Base-by-base conservation (phyloP, 2,113 vertebrate species). In the Melanostigma gelatinosum region DNA sequence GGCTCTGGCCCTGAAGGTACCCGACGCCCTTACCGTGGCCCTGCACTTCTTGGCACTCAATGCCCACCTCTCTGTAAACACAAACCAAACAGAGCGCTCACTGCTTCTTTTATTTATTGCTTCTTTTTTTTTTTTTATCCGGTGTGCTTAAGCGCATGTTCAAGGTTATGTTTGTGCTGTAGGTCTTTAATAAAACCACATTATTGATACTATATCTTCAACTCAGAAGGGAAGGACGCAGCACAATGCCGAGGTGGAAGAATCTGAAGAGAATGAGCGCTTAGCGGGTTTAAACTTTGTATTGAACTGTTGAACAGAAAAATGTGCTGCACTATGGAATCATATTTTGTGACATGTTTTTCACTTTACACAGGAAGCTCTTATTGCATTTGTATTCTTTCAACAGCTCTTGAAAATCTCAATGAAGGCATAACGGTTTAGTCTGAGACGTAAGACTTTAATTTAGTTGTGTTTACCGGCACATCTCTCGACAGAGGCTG, bases 401-500 rank as follows among this genome's bases (percentile, higher is more conserved):
- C 22, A 36, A 22, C 29, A 36, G 3, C 29, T 29, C 29, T 29
- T 29, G 29, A 29, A 29, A 29, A 29, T 29, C 29, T 29, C 29
- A 29, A 29, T 42, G 40, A 42, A 18, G 48, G 18, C 18, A 6
- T 7, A 4, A 12, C 42, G 20, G 44, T 38, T 0, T 40, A 18
- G 34, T 27, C 34, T 38, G 3, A 44, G 2, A 20, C 54, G 9
- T 12, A 2, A 46, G 44, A 48, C 4, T 29, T 29, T 29, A 29
- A 29, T 29, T 29, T 29, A 29, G 29, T 29, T 29, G 22, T 20
- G 24, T 79, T 87, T 88, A 95, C 95, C 95, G 95, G 96, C 96
- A 96, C 95, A 96, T 96, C 80, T 96, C 91, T 13, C 64, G 79
- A 10, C 92, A 96, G n/a, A 97, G 93, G 78, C 24, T 85, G 71